Evolutionary conservation across 2,113 vertebrate species (phyloP).

Genomic region (Sula dactylatra): DNA sequence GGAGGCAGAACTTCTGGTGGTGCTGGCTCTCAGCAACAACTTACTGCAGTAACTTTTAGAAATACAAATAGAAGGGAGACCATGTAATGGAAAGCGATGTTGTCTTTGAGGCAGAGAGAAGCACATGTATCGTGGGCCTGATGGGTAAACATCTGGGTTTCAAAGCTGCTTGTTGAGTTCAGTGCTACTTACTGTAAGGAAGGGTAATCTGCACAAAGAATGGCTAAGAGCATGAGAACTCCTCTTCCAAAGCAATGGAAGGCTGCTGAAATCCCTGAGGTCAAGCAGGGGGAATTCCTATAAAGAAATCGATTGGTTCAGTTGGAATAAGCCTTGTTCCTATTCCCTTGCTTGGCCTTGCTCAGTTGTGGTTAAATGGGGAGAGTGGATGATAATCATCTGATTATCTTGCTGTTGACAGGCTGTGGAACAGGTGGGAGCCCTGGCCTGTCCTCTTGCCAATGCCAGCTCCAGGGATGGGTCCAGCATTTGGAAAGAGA

Average conservation of each 20-base stretch:
- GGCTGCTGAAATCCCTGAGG: slow-evolving; percentile 30
- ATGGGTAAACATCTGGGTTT: background rate
- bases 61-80: background rate
- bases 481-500: background rate
- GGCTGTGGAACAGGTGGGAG: background rate
- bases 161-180: background rate
- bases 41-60: background rate
- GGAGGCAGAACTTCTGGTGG: background rate
- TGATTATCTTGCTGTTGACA: background rate
- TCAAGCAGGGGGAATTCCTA: slow-evolving; percentile 25
- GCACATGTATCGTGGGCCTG: background rate
- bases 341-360: slow-evolving; percentile 22
- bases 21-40: background rate
- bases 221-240: background rate
- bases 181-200: background rate
- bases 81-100: background rate
- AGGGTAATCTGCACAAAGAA: background rate
- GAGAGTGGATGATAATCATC: background rate
- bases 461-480: background rate
- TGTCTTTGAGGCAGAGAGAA: background rate
- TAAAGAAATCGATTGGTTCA: slow-evolving; percentile 5
- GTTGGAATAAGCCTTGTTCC: slow-evolving; percentile 1
- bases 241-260: background rate
- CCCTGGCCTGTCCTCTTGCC: background rate
- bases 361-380: slow-evolving; percentile 30